Evolutionary conservation across 37 sponge, comb jelly and placozoan species (phyloP).

Genomic region (Aplysina aerophoba): DNA sequence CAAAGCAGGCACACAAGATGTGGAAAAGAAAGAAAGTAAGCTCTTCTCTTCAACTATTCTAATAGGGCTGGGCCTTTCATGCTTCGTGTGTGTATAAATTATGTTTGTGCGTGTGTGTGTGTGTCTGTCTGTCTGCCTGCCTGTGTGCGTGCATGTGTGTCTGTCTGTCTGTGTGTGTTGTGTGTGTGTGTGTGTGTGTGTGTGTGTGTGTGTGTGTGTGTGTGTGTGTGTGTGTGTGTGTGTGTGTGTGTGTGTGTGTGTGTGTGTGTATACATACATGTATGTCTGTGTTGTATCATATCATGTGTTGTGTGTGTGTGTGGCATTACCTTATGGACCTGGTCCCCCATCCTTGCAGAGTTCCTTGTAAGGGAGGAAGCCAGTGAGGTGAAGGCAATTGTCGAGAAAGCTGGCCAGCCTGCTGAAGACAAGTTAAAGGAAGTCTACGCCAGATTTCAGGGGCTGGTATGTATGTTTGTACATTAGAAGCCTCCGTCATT

Average conservation of each 20-base stretch:
- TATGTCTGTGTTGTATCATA: not conserved
- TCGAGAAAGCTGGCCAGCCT: slow-evolving; percentile 28
- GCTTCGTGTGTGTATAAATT: too few relatives aligned
- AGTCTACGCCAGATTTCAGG: slow-evolving; percentile 50
- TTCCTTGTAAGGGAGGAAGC: slow-evolving; percentile 63
- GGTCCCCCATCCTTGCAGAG: slow-evolving; percentile 4
- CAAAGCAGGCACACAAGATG: too few relatives aligned
- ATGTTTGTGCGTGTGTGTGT: too few relatives aligned
- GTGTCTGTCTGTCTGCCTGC: too few relatives aligned
- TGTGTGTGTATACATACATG: not conserved
- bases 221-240: slow-evolving; percentile 18
- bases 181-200: slow-evolving; percentile 18
- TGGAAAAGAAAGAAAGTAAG: too few relatives aligned
- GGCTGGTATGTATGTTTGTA: slow-evolving; percentile 21
- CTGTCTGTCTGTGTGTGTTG: slow-evolving; percentile 33
- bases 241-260: slow-evolving; percentile 15
- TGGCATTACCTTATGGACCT: not conserved
- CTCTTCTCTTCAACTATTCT: not conserved
- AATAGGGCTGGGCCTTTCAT: not conserved
- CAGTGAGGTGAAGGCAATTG: slow-evolving; percentile 53
- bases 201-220: slow-evolving; percentile 49
- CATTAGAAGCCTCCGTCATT: not conserved
- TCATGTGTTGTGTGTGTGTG: too few relatives aligned
- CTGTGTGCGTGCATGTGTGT: not conserved
- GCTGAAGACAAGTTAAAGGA: slow-evolving; percentile 39